phyloP scores from a whole-genome alignment of 2,113 vertebrate genomes.

The Paralichthys olivaceus region DNA sequence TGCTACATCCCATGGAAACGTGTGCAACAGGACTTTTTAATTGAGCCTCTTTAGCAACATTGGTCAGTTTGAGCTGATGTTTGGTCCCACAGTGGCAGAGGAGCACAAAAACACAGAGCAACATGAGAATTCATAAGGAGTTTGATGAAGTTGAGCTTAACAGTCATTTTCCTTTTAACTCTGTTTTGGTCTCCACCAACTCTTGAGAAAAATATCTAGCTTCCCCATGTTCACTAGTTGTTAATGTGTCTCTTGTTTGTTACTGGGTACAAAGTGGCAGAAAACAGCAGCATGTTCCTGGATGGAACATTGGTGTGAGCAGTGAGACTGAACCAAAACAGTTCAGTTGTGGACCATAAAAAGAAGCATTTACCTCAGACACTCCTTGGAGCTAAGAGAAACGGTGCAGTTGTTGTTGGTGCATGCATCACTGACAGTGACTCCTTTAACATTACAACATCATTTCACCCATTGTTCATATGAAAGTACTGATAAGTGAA shows the following conservation, averaged over 20 bases:
- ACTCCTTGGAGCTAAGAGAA: neutral
- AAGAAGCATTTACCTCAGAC: neutral
- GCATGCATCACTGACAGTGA: neutral
- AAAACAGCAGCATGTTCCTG: neutral
- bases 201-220: neutral
- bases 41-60: neutral
- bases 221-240: neutral
- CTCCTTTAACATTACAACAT: neutral
- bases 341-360: neutral
- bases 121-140: too few species aligned
- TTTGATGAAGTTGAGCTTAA: too few species aligned
- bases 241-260: neutral
- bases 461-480: conserved; percentile 1
- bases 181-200: neutral
- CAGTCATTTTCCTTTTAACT: neutral
- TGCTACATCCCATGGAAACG: too few species aligned
- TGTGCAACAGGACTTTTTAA: neutral
- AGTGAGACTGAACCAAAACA: neutral
- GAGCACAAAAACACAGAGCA: too few species aligned
- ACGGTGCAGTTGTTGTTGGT: neutral
- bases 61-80: neutral
- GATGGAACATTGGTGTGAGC: neutral
- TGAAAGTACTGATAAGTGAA: conserved; percentile 15
- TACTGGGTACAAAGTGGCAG: neutral
- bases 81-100: too few species aligned